These are phyloP conservation scores for Strigamia maritima DNA, from an alignment of 2,888 invertebrate species.

Conservation along the genomic window DNA sequence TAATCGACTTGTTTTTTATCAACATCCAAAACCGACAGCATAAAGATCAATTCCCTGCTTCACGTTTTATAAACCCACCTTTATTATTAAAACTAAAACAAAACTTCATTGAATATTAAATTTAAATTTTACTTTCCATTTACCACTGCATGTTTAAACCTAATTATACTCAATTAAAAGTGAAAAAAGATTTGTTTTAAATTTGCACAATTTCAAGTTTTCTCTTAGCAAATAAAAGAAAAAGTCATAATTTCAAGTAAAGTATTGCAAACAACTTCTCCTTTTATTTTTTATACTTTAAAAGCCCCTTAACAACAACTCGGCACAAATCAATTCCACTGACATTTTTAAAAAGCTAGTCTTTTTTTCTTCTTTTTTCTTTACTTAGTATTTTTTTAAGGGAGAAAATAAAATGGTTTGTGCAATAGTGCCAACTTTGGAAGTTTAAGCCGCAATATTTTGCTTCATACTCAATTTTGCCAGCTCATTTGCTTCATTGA, in stretches of 20 bases:
- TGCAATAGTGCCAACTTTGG: neutral
- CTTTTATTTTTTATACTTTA: neutral
- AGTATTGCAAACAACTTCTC: neutral
- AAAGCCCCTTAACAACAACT: neutral
- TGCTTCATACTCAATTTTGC: constrained; percentile 20
- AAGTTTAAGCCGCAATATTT: constrained; percentile 16
- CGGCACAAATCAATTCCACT: constrained; percentile 4
- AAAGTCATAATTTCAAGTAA: neutral
- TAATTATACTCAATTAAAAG: neutral
- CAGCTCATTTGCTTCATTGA: constrained; percentile 27
- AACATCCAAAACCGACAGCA: neutral
- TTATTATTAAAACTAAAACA: neutral
- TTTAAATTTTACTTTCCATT: neutral
- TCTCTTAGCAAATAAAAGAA: neutral
- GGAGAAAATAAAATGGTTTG: neutral
- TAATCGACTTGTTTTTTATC: constrained; percentile 20
- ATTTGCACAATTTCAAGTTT: neutral
- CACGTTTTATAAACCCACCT: neutral
- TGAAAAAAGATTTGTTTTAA: neutral
- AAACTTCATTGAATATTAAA: neutral
- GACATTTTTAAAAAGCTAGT: neutral
- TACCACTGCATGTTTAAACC: neutral
- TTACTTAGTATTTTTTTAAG: neutral
- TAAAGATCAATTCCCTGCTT: neutral
- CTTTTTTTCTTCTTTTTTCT: neutral